Evolutionary conservation across 2,888 invertebrate species (phyloP), one percentile per base, ranked within the genome.

Genomic region (Leptopilina drosophilae): DNA sequence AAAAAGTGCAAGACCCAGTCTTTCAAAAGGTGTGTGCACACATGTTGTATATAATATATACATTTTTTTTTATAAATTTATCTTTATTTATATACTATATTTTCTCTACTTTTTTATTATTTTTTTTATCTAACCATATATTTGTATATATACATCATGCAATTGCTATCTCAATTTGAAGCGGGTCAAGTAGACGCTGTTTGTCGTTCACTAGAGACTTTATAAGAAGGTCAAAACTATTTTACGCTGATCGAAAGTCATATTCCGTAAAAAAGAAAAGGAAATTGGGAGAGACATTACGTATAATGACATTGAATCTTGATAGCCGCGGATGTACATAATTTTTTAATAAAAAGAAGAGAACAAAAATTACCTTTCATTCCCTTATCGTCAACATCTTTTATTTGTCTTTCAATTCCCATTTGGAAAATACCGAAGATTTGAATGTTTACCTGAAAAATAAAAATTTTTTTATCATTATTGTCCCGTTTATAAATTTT

Each of bases 171-270:
- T 73, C 53, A 73, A 73, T 56, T 73, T 73, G 56, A 73, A 73
- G n/a, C 73, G 56, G 73, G 73, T 73, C 73, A 73, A 73, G 73
- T 73, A 56, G 56, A 56, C 73, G 53, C 20, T 26, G 49, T 42
- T 15, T 59, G 69, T 26, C 69, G 49, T 56, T 73, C 56, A 73
- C 73, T 56, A 26, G 53, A 69, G 53, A 69, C 53, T 20, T 42
- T 20, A 20, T 33, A 73, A 73, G 73, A 73, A 73, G 73, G 73
- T 73, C 56, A 56, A 73, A 73, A 73, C 73, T 73, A 73, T 73
- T 73, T 73, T 73, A 11, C 56, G 73, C 56, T 56, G 33, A 73
- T 73, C 33, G 73, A 73, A 56, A 73, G 56, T 59, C 56, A 73
- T 49, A 49, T 73, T 73, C 73, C 73, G n/a, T 73, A 73, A 73